Conservation (phyloP, 2,797 vertebrate species). For the Trachurus trachurus region DNA sequence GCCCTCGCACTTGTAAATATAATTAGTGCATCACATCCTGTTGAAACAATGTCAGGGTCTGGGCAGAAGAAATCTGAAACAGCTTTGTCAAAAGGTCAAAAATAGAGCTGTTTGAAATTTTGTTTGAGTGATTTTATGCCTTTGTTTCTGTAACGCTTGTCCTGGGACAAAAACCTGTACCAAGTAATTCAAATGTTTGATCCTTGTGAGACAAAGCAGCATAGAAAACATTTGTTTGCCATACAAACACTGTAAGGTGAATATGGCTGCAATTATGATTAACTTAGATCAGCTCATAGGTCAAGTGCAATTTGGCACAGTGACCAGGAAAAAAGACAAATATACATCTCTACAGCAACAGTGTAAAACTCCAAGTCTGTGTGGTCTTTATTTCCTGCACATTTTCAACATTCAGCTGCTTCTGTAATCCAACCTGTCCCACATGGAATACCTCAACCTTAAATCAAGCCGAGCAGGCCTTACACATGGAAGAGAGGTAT, state of each 20-base stretch:
- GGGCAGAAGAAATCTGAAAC: slow-evolving; percentile 58
- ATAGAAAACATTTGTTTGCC: background rate
- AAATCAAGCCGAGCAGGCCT: background rate
- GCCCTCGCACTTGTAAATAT: slow-evolving; percentile 78
- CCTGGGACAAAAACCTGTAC: background rate
- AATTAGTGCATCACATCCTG: slow-evolving; percentile 81
- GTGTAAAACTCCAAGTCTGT: background rate
- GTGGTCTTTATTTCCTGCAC: background rate
- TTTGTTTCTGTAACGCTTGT: background rate
- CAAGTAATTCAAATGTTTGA: background rate
- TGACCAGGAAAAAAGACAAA: background rate
- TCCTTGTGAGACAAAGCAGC: background rate
- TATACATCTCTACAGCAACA: background rate
- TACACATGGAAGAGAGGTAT: background rate
- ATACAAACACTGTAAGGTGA: background rate
- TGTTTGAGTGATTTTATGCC: background rate
- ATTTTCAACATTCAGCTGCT: background rate
- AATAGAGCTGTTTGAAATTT: background rate
- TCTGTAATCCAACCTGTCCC: background rate
- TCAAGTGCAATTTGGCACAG: background rate
- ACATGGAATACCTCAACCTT: background rate
- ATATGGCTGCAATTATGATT: background rate
- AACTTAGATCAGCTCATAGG: background rate
- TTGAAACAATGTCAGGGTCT: slow-evolving; percentile 44
- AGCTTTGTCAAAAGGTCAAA: slow-evolving; percentile 39